These are phyloP conservation scores for Mohoua ochrocephala DNA, from an alignment of 2,113 vertebrate genomes.

Conservation along the genomic window DNA sequence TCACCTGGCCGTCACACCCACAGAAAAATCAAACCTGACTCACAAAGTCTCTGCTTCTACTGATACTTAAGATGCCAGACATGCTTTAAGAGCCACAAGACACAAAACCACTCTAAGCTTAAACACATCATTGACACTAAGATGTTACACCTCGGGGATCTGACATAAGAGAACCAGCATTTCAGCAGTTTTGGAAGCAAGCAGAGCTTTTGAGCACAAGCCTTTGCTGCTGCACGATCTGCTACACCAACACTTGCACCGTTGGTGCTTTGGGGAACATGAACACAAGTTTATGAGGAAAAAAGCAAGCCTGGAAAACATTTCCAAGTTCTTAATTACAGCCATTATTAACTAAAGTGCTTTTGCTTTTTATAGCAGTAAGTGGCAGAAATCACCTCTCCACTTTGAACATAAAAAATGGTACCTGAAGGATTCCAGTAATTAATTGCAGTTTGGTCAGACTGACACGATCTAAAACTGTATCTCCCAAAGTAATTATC, in stretches of 20 bases:
- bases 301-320: not conserved
- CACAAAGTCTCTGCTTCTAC: not conserved
- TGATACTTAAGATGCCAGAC: not conserved
- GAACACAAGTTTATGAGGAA: not conserved
- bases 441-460: not conserved
- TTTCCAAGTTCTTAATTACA: not conserved
- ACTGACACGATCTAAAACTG: not conserved
- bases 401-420: not conserved
- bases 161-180: not conserved
- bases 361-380: not conserved
- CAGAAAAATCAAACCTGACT: not conserved
- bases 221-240: fast-evolving
- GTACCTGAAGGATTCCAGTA: not conserved
- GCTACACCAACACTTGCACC: not conserved
- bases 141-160: not conserved
- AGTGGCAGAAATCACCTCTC: not conserved
- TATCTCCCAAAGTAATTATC: not conserved
- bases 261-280: not conserved
- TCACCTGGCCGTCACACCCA: not conserved
- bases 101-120: not conserved
- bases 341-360: not conserved
- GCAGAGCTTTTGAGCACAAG: not conserved
- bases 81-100: not conserved
- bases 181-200: not conserved
- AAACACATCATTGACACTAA: not conserved